phyloP scores from a whole-genome alignment of 2,888 invertebrate genomes.

The Lissocephala sabroskyi region DNA sequence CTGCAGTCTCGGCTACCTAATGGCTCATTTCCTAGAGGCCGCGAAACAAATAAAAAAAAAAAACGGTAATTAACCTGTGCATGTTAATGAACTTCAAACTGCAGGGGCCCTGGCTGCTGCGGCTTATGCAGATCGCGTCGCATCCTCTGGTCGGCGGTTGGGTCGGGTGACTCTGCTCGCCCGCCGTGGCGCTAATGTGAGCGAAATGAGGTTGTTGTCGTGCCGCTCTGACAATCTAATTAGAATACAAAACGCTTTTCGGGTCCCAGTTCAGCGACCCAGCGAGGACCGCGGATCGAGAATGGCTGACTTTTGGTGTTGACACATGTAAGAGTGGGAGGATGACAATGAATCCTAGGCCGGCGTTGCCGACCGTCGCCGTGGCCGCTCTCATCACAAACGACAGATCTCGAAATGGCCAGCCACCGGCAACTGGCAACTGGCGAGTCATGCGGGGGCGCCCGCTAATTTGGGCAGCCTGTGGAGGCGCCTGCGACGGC shows the following conservation, averaged over 20 bases:
- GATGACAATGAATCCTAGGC: not conserved
- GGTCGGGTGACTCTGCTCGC: too few relatives aligned
- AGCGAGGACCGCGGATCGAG: conserved; percentile 5
- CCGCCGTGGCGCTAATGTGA: conserved; percentile 65
- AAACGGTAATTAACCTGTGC: conserved; percentile 71
- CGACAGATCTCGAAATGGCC: conserved; percentile 12
- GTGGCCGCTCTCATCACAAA: conserved; percentile 13
- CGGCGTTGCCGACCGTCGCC: not conserved
- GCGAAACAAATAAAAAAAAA: conserved; percentile 29
- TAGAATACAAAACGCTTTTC: conserved; percentile 69
- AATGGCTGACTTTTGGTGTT: conserved; percentile 51
- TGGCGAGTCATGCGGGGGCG: not conserved
- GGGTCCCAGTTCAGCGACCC: conserved; percentile 18
- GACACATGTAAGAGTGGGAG: conserved; percentile 47
- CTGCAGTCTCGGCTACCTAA: conserved; percentile 59
- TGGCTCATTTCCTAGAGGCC: conserved; percentile 65
- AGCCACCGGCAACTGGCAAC: not conserved
- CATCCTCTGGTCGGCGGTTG: not conserved
- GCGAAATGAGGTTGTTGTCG: conserved; percentile 70
- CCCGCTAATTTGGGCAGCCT: conserved; percentile 1
- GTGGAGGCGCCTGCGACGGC: too few relatives aligned
- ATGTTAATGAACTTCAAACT: conserved; percentile 68
- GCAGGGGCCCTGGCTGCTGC: conserved; percentile 20
- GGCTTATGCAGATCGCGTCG: conserved; percentile 53
- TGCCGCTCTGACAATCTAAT: conserved; percentile 71